A percentile compares a stretch with the other conserved stretches of the same genome.
These are phyloP conservation scores for Bufo bufo DNA, from an alignment of 2,113 vertebrate species.

Conservation along the genomic window DNA sequence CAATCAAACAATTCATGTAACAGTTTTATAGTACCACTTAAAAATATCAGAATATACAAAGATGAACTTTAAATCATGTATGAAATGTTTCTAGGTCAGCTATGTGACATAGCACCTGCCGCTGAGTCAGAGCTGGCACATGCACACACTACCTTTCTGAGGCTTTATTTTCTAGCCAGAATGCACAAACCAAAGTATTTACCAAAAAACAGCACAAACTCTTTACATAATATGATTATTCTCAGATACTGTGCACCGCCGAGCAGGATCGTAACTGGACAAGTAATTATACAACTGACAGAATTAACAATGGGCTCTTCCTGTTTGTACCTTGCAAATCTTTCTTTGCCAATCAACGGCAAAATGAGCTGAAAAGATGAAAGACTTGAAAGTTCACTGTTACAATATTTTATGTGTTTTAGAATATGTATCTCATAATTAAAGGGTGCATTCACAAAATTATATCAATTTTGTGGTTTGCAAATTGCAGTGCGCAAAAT, in stretches of 20 bases:
- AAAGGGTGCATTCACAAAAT: too few relatives aligned
- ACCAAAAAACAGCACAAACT: background rate
- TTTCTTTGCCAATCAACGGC: too few relatives aligned
- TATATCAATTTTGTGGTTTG: too few relatives aligned
- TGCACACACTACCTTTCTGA: background rate
- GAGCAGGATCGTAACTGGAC: background rate
- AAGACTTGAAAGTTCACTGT: too few relatives aligned
- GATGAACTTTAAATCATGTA: constrained; percentile 5
- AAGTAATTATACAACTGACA: background rate
- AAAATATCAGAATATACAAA: constrained; percentile 1
- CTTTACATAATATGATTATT: background rate
- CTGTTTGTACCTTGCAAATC: too few relatives aligned
- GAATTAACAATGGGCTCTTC: background rate
- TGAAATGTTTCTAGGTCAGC: constrained; percentile 30
- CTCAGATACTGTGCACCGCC: background rate
- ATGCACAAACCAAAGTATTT: background rate
- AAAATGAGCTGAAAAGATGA: too few relatives aligned
- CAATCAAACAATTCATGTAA: background rate
- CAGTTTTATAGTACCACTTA: background rate
- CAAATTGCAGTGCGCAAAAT: too few relatives aligned
- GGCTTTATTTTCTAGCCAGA: background rate
- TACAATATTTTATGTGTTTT: too few relatives aligned
- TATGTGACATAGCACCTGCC: background rate
- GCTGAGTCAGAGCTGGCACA: constrained; percentile 3
- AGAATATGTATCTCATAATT: too few relatives aligned